Conservation (phyloP, 2,797 vertebrate genomes). For the Clarias fuscus region DNA sequence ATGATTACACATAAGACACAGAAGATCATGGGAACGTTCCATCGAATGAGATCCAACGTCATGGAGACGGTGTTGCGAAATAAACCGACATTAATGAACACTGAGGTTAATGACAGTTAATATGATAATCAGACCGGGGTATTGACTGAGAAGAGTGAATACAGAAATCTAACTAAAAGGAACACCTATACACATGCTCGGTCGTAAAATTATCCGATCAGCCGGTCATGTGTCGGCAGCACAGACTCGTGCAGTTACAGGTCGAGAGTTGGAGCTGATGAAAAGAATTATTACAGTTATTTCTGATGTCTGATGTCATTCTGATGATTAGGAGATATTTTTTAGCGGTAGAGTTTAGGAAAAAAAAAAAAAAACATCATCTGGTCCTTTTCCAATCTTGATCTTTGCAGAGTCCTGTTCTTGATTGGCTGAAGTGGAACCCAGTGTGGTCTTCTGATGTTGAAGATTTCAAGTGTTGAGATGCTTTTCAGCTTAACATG, state of each 20-base stretch:
- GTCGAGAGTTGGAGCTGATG: neutral
- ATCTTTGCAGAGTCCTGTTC: neutral
- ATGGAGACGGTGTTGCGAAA: conserved; percentile 62
- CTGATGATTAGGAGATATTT: too few relatives aligned
- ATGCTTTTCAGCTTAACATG: neutral
- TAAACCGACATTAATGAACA: conserved; percentile 67
- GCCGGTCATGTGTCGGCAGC: neutral
- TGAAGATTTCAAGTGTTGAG: neutral
- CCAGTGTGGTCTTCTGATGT: neutral
- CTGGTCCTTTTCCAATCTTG: neutral
- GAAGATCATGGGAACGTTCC: conserved; percentile 52
- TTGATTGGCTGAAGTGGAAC: neutral
- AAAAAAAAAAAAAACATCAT: neutral
- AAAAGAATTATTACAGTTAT: neutral
- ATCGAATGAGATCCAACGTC: conserved; percentile 43
- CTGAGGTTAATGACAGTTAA: conserved; percentile 34
- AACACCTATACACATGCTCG: neutral
- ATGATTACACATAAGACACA: conserved; percentile 72
- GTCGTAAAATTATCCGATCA: neutral
- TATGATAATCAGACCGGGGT: conserved; percentile 4
- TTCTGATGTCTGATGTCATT: neutral
- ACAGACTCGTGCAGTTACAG: neutral
- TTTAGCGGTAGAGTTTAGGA: neutral
- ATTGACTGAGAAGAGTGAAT: conserved; percentile 58
- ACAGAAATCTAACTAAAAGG: neutral